Percentiles rank a stretch among this genome's conserved stretches.
These are phyloP conservation scores for Pagetopsis macropterus DNA, from an alignment of 2,797 vertebrate genomes.

Conservation along the genomic window DNA sequence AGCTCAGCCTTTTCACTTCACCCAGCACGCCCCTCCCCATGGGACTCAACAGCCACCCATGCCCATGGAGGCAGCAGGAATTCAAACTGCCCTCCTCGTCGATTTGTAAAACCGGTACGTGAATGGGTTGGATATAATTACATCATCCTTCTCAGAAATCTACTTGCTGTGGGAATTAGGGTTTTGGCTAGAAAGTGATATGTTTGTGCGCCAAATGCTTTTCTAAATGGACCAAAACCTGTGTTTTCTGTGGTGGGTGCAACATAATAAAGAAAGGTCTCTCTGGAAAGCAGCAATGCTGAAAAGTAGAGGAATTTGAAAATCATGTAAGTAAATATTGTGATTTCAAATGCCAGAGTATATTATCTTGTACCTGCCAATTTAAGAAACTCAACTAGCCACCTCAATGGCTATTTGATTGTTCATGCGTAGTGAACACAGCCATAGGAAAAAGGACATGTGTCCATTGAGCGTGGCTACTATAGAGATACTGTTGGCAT, in stretches of 20 bases:
- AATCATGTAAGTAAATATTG: not conserved
- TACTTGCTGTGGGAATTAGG: not conserved
- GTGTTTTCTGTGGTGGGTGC: not conserved
- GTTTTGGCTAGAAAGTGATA: not conserved
- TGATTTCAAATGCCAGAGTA: not conserved
- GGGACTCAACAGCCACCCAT: constrained; percentile 5
- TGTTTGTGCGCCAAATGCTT: not conserved
- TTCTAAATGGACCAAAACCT: not conserved
- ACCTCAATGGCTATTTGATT: not conserved
- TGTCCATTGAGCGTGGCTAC: not conserved
- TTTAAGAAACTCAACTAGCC: not conserved
- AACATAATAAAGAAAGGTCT: not conserved
- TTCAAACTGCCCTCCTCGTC: constrained; percentile 29
- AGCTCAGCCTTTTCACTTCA: constrained; percentile 29
- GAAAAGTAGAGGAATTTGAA: not conserved
- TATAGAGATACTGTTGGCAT: constrained; percentile 12
- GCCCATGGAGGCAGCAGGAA: constrained; percentile 13
- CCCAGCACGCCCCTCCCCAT: not conserved
- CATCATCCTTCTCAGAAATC: constrained; percentile 6
- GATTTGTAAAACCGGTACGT: constrained; percentile 1
- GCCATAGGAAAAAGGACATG: not conserved
- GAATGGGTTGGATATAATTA: constrained; percentile 10
- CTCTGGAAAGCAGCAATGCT: not conserved
- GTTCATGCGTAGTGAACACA: not conserved
- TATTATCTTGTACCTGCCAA: not conserved